Conservation (phyloP, 30 jellyfish, hydroid and myxozoan genomes). For the Calvadosia cruxmelitensis region DNA sequence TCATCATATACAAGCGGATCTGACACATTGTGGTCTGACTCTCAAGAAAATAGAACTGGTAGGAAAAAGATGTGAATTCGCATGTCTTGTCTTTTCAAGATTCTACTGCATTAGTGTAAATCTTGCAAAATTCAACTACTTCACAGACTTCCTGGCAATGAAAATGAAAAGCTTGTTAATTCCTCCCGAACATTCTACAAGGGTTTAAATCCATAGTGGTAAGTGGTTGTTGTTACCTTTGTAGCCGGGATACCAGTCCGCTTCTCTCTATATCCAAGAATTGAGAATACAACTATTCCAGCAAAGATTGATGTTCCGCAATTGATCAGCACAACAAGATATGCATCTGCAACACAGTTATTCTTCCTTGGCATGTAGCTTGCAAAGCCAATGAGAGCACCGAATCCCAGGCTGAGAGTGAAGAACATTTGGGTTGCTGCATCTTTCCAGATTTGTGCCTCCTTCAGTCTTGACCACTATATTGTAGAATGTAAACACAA, state of each 20-base stretch:
- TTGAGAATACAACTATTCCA: constrained; percentile 85
- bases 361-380: constrained; percentile 89
- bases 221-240: constrained; percentile 21
- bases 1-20: too few relatives aligned
- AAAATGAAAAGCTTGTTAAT: too few relatives aligned
- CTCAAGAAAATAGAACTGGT: too few relatives aligned
- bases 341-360: constrained; percentile 82
- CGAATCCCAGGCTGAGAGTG: constrained; percentile 90
- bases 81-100: too few relatives aligned
- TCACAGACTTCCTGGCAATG: too few relatives aligned
- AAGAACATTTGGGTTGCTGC: constrained; percentile 96
- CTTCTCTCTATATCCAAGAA: constrained; percentile 75
- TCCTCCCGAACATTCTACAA: too few relatives aligned
- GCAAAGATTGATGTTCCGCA: constrained; percentile 85
- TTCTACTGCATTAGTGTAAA: too few relatives aligned
- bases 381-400: constrained; percentile 88
- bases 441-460: constrained; percentile 92
- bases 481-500: too few relatives aligned
- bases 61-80: too few relatives aligned
- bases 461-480: constrained; percentile 48
- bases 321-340: constrained; percentile 61
- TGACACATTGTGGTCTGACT: too few relatives aligned
- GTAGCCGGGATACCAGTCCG: constrained; percentile 56
- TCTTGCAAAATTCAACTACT: too few relatives aligned
- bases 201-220: too few relatives aligned